A percentile compares a stretch with the other conserved stretches of the same genome.
These are phyloP conservation scores for Andrena minutula DNA, from an alignment of 2,888 invertebrate genomes.

Conservation along the genomic window DNA sequence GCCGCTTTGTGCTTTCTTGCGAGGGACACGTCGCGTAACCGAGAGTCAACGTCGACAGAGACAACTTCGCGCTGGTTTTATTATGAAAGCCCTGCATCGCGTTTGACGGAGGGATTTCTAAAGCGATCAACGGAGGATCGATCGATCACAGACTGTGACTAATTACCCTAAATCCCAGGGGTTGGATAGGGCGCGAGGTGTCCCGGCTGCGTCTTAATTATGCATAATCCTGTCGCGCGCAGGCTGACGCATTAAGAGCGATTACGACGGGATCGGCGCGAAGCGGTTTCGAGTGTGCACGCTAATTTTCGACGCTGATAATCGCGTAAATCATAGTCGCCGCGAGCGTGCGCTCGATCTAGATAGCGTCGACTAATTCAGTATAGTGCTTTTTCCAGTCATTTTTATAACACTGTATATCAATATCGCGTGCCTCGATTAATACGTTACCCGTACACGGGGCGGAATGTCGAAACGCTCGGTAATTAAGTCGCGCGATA, in stretches of 20 bases:
- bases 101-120: too few species aligned
- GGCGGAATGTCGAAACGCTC: conserved; percentile 36
- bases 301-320: conserved; percentile 58
- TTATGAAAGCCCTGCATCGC: too few species aligned
- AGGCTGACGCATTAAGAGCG: conserved; percentile 20
- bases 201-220: conserved; percentile 47
- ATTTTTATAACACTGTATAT: conserved; percentile 51
- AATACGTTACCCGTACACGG: conserved; percentile 39
- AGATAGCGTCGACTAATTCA: conserved; percentile 65
- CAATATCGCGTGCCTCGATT: conserved; percentile 64
- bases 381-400: conserved; percentile 62
- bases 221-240: conserved; percentile 29
- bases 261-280: conserved; percentile 38
- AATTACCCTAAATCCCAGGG: conserved; percentile 32
- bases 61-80: neutral
- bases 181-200: neutral
- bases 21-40: neutral
- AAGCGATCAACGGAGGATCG: neutral
- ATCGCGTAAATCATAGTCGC: conserved; percentile 47
- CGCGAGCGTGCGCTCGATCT: conserved; percentile 35
- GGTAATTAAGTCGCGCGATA: conserved; percentile 60
- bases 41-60: neutral
- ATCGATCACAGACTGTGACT: conserved; percentile 2
- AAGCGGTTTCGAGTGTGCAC: conserved; percentile 33
- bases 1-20: conserved; percentile 3